phyloP scores from a whole-genome alignment of 1,140 invertebrate genomes.

The Popillia japonica region DNA sequence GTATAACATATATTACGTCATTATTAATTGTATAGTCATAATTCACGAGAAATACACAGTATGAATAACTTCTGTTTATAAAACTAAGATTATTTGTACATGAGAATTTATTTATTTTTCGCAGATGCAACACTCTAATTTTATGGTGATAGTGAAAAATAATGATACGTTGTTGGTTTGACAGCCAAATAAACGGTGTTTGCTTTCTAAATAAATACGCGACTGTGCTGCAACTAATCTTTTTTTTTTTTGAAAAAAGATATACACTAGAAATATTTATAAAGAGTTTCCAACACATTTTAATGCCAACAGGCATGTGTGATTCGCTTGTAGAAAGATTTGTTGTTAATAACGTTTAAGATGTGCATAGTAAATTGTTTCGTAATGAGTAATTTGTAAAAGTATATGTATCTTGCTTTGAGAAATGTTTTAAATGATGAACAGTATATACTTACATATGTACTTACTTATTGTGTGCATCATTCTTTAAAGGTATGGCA shows the following conservation, averaged over 20 bases:
- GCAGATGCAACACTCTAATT: slow-evolving; percentile 5
- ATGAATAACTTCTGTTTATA: not conserved
- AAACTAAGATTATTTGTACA: not conserved
- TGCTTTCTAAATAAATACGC: not conserved
- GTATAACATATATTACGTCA: not conserved
- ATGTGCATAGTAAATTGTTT: too few species aligned
- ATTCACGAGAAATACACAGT: not conserved
- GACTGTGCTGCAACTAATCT: not conserved
- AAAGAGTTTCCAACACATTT: too few species aligned
- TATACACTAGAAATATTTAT: not conserved
- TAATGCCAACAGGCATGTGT: too few species aligned
- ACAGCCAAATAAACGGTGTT: not conserved
- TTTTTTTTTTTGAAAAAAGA: not conserved
- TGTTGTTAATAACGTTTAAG: too few species aligned
- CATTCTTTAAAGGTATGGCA: too few species aligned
- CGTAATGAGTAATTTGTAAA: too few species aligned
- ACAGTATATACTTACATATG: too few species aligned
- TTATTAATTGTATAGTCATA: not conserved
- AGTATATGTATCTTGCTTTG: too few species aligned
- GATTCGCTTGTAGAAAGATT: too few species aligned
- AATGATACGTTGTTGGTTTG: not conserved
- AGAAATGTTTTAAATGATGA: too few species aligned
- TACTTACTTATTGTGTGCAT: too few species aligned
- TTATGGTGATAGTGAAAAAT: not conserved
- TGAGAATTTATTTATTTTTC: slow-evolving; percentile 3